Percentiles rank a stretch among this genome's conserved stretches.
phyloP scores from a whole-genome alignment of 2,797 vertebrate species.

The Geotrypetes seraphini region DNA sequence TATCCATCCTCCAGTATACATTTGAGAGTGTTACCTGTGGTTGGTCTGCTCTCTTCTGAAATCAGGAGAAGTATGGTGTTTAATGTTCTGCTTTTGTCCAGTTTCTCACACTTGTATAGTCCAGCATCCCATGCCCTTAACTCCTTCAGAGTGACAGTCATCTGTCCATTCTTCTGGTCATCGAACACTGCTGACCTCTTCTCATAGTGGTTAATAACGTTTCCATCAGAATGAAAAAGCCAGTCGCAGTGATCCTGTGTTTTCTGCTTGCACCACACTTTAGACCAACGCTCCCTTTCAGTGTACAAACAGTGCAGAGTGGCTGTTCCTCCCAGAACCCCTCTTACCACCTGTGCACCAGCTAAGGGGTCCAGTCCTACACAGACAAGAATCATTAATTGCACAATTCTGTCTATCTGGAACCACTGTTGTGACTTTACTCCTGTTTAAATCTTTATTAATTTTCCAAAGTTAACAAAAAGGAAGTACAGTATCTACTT shows the following conservation, averaged over 20 bases:
- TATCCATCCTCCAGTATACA: too few species aligned
- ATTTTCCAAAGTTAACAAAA: too few species aligned
- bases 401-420: too few species aligned
- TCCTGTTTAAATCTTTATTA: too few species aligned
- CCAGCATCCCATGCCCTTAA: conserved; percentile 15
- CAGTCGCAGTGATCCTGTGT: background rate
- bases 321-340: background rate
- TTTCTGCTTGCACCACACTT: conserved; percentile 1
- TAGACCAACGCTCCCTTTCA: background rate
- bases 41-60: background rate
- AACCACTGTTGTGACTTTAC: too few species aligned
- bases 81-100: conserved; percentile 6
- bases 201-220: conserved; percentile 2
- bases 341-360: background rate
- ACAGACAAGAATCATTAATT: too few species aligned
- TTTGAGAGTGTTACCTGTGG: too few species aligned
- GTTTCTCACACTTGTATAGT: conserved; percentile 4
- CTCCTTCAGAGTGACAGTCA: conserved; percentile 9
- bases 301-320: background rate
- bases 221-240: conserved; percentile 5
- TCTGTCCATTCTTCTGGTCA: background rate
- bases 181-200: conserved; percentile 4
- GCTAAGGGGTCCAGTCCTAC: too few species aligned
- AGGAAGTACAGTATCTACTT: too few species aligned
- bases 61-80: conserved; percentile 1